Base-by-base conservation (phyloP, 1,140 invertebrate genomes). In the Drosophila lacertosa region DNA sequence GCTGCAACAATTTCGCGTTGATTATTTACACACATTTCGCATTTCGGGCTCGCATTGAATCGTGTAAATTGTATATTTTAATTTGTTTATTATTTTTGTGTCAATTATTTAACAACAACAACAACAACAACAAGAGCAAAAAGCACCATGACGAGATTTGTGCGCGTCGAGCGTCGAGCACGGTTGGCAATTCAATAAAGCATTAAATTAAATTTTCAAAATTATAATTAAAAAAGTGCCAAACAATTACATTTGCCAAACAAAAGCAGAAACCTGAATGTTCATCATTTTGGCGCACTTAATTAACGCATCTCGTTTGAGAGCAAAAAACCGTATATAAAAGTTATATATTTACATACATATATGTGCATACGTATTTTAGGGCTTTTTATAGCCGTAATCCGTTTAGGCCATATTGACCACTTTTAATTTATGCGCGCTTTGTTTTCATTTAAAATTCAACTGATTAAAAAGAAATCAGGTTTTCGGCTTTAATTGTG, bases 271-370 rank as follows among this genome's bases (percentile, higher is more conserved):
- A 11, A 6, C 6, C 20, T 29, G 7, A 48, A 42, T 53, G 26
- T 26, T 47, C 37, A 29, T 29, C 29, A 58, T 48, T 50, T 53
- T 18, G 33, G 10, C 26, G 54, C 64, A 82, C 78, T 82, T 81
- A 83, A 86, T 76, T 58, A 86, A 69, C 53, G 48, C 58, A 80
- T 80, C 84, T 72, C 69, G 55, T 82, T 82, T 54, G 55, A 57
- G 53, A 63, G 7, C 6, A 22, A 44, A 29, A 6, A 29, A 29
- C n/a, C n/a, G n/a, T n/a, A 18, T 18, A 39, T 22, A 39, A 2
- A 44, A 22, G 1, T n/a, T 22, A 47, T 10, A 10, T 4, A 29
- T 26, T 1, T 15, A 45, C 4, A 35, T 22, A 7, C 10, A 2
- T 39, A 26, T 3, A 47, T 40, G 4, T 40, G 16, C 9, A 15